phyloP scores from a whole-genome alignment of 2,113 vertebrate genomes.

The Albula glossodonta region DNA sequence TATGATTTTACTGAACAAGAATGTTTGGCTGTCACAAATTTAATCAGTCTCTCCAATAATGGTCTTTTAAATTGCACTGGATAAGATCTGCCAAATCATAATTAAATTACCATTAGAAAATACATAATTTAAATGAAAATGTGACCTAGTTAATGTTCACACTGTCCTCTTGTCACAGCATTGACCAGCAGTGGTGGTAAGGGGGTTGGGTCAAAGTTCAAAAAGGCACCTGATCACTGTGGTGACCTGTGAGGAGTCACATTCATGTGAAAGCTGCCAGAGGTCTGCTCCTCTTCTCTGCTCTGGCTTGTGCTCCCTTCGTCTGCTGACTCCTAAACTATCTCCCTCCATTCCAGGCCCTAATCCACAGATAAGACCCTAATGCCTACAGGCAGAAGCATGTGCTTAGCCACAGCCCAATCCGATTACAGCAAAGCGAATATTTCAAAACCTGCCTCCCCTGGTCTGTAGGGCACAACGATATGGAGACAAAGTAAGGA shows the following conservation, averaged over 20 bases:
- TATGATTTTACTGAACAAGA: too few species aligned
- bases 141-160: too few species aligned
- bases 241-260: not conserved
- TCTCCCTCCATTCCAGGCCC: constrained; percentile 31
- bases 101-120: too few species aligned
- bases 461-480: not conserved
- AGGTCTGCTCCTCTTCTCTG: not conserved
- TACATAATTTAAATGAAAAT: too few species aligned
- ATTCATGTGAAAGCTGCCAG: constrained; percentile 34
- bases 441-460: constrained; percentile 30
- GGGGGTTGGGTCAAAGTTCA: not conserved
- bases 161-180: not conserved
- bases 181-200: not conserved
- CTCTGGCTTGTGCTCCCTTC: not conserved
- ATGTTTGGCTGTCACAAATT: too few species aligned
- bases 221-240: not conserved
- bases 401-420: constrained; percentile 53
- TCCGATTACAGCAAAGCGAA: constrained; percentile 50
- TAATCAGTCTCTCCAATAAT: too few species aligned
- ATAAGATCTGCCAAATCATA: too few species aligned
- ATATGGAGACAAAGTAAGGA: not conserved
- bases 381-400: constrained; percentile 42
- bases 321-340: constrained; percentile 5
- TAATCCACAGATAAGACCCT: constrained; percentile 57
- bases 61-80: too few species aligned